These are phyloP conservation scores for Lordiphosa stackelbergi DNA, from an alignment of 1,140 invertebrate genomes.

Conservation along the genomic window DNA sequence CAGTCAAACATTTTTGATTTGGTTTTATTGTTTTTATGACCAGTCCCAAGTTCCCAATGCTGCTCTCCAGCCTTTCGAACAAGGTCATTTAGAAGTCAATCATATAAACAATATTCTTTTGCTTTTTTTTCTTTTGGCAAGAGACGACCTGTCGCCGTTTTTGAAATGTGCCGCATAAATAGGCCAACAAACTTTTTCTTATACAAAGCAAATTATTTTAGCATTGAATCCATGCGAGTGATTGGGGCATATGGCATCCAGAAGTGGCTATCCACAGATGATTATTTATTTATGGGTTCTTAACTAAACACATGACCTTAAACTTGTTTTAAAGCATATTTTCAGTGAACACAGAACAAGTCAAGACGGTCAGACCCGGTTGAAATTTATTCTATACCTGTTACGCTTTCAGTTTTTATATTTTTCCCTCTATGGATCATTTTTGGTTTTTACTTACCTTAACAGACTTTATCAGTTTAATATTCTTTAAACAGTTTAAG, in stretches of 20 bases:
- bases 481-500: too few species aligned
- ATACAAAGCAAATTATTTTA: conserved; percentile 1
- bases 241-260: conserved; percentile 2
- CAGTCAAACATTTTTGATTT: conserved; percentile 29
- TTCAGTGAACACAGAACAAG: too few species aligned
- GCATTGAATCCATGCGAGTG: too few species aligned
- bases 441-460: too few species aligned
- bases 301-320: too few species aligned
- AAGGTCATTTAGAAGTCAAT: conserved; percentile 66
- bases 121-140: conserved; percentile 9
- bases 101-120: conserved; percentile 50
- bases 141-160: conserved; percentile 5
- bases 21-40: conserved; percentile 31
- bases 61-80: conserved; percentile 10
- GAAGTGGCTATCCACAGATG: background rate
- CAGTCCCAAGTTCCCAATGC: background rate
- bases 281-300: too few species aligned
- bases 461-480: too few species aligned
- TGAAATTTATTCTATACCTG: too few species aligned
- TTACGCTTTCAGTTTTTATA: too few species aligned
- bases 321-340: too few species aligned
- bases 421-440: too few species aligned
- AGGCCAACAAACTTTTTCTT: conserved; percentile 9
- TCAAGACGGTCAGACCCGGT: too few species aligned
- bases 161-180: conserved; percentile 5